Evolutionary conservation across 2,797 vertebrate genomes (phyloP), one percentile per base, ranked within the genome.

Genomic region (Siniperca obscura): DNA sequence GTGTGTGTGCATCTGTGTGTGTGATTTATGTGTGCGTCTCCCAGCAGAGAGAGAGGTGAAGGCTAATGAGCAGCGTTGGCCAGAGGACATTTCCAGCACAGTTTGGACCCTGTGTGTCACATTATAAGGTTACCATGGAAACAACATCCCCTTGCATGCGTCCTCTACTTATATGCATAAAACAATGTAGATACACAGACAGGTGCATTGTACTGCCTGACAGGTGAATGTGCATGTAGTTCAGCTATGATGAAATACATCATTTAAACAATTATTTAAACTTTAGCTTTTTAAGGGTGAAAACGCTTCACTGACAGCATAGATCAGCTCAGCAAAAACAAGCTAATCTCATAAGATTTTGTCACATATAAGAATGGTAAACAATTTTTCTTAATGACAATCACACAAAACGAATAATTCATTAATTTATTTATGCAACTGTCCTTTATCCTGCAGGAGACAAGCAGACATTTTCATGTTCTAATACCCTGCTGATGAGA

Each of bases 91-190:
- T 78, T 86, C 46, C 60, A 75, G 60, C 64, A 60, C 64, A 62
- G 40, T 30, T 40, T 61, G 42, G 57, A 40, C 55, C n/a, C 12
- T 19, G 76, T 48, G 17, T 25, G 8, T 48, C 27, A 48, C 56
- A 79, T 84, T 65, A 70, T 74, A 69, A 42, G 7, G 86, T 90
- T 88, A 60, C 82, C 82, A 78, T 87, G 77, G 87, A 76, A 84
- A 90, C 86, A 83, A 27, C 11, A 62, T 48, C 52, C 40, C 1
- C 14, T 61, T 40, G 55, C 64, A 72, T 48, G 59, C 40, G 48
- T 66, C 53, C 52, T 67, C 5, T 22, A 55, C 70, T 30, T 68
- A 57, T 27, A 83, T 4, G 14, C 5, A 65, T 52, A 22, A 40
- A 52, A 44, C 50, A 64, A 40, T 34, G 76, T 9, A 13, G 21